Conservation (phyloP, 2,797 vertebrate genomes). For the Gadopsis bispinosus region DNA sequence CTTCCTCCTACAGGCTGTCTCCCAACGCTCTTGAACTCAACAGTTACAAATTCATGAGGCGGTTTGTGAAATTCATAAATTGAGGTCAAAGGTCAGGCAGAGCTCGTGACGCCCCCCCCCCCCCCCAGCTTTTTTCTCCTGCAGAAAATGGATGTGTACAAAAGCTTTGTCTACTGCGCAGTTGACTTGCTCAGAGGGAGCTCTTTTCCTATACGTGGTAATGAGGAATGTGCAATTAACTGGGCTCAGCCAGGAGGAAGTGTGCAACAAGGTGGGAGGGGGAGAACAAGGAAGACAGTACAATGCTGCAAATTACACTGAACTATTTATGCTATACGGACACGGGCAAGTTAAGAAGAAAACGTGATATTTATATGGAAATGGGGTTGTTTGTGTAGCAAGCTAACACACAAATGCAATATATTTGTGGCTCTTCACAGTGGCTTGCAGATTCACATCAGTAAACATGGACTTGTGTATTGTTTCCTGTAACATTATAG, state of each 20-base stretch:
- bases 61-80: conserved; percentile 61
- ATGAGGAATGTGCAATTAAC: conserved; percentile 77
- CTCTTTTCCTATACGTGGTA: conserved; percentile 69
- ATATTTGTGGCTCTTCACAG: background rate
- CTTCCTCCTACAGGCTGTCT: conserved; percentile 22
- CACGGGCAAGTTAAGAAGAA: conserved; percentile 18
- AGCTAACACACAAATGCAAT: conserved; percentile 12
- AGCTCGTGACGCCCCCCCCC: conserved; percentile 15
- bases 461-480: conserved; percentile 12
- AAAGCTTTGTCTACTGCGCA: conserved; percentile 53
- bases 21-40: conserved; percentile 7
- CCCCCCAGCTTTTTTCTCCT: background rate
- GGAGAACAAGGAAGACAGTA: conserved; percentile 29
- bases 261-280: conserved; percentile 49
- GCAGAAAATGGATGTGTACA: conserved; percentile 49
- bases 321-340: conserved; percentile 49
- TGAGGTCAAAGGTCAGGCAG: conserved; percentile 60
- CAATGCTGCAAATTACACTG: conserved; percentile 48
- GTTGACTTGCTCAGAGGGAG: conserved; percentile 64
- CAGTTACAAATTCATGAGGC: conserved; percentile 43
- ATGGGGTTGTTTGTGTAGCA: conserved; percentile 40
- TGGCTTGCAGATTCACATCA: conserved; percentile 21
- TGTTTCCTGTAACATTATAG: background rate
- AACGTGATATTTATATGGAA: conserved; percentile 38
- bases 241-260: conserved; percentile 59